phyloP scores from a whole-genome alignment of 2,797 vertebrate species.

The Falco rusticolus region DNA sequence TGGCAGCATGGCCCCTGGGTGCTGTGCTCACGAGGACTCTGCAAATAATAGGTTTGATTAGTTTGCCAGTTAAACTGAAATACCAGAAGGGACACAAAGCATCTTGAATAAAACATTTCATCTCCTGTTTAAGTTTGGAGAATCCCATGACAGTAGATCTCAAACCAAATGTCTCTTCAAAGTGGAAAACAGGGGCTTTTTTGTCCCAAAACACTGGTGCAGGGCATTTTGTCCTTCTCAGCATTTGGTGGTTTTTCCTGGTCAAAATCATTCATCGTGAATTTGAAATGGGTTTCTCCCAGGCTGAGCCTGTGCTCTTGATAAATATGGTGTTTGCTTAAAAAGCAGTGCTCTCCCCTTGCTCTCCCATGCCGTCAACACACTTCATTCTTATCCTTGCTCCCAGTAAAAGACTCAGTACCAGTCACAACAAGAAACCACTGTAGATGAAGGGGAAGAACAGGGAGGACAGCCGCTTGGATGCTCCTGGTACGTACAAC shows the following conservation, averaged over 20 bases:
- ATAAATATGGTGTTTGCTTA: background rate
- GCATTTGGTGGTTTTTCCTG: background rate
- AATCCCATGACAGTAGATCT: conserved; percentile 8
- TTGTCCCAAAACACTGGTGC: background rate
- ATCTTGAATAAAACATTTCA: conserved; percentile 47
- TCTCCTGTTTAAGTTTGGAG: conserved; percentile 17
- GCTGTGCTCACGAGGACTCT: background rate
- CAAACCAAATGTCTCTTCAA: conserved; percentile 11
- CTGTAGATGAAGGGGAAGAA: background rate
- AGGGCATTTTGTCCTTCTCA: background rate
- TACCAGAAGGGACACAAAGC: conserved; percentile 39
- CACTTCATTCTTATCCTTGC: background rate
- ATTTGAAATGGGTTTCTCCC: background rate
- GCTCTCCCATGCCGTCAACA: background rate
- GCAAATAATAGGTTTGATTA: conserved; percentile 55
- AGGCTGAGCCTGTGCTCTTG: background rate
- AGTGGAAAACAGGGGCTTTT: background rate
- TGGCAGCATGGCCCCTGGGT: background rate
- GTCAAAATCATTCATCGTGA: background rate
- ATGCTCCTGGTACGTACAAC: background rate
- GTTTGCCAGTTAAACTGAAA: conserved; percentile 20
- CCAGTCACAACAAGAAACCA: background rate
- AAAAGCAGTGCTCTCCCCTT: background rate
- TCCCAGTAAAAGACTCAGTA: background rate
- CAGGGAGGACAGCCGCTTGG: background rate